A percentile compares a stretch with the other conserved stretches of the same genome.
Conservation (phyloP, 2,888 invertebrate genomes). For the Thecophora atra region DNA sequence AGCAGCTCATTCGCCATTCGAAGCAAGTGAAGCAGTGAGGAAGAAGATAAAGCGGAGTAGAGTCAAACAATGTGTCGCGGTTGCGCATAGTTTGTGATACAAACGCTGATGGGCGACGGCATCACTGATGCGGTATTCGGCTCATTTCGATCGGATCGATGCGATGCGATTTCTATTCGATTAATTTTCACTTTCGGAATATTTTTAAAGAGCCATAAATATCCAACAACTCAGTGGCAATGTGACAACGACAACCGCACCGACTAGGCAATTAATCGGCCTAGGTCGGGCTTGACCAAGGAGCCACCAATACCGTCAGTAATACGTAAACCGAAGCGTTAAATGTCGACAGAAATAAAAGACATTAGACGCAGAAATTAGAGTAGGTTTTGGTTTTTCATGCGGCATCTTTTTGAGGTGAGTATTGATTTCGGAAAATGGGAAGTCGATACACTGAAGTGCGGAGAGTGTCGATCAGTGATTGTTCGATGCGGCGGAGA, state of each 20-base stretch:
- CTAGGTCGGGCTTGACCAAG: not conserved
- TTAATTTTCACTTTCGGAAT: constrained; percentile 44
- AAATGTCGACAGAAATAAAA: not conserved
- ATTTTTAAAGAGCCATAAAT: constrained; percentile 39
- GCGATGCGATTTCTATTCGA: constrained; percentile 42
- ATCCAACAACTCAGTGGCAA: constrained; percentile 17
- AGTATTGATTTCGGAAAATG: not conserved
- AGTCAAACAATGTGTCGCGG: not conserved
- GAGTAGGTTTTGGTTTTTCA: not conserved
- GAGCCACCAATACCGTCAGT: not conserved
- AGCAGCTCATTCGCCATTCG: constrained; percentile 5
- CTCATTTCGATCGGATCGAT: constrained; percentile 35
- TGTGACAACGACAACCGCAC: constrained; percentile 13
- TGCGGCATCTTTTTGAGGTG: constrained; percentile 7
- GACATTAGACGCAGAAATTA: not conserved
- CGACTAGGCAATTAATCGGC: not conserved
- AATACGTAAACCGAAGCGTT: not conserved
- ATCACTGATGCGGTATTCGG: constrained; percentile 9
- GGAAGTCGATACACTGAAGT: not conserved
- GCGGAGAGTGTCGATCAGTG: not conserved
- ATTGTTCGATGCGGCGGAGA: not conserved
- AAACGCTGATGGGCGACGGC: constrained; percentile 11
- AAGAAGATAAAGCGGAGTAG: not conserved
- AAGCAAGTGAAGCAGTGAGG: not conserved
- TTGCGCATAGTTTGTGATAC: not conserved